Evolutionary conservation across 2,888 invertebrate genomes (phyloP), one percentile per base, ranked within the genome.

Genomic region (Cerastis rubricosa): DNA sequence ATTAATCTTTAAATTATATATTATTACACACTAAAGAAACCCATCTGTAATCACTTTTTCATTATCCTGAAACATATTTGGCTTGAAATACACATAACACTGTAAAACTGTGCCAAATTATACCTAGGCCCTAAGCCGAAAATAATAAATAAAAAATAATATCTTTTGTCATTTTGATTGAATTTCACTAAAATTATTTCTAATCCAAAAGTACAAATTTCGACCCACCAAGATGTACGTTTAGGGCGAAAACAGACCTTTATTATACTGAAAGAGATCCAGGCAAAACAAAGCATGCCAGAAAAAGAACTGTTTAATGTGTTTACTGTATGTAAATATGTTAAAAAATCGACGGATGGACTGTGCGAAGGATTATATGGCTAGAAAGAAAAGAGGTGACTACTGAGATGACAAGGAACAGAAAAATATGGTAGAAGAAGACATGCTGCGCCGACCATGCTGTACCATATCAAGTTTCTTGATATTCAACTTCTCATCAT

Each of bases 61-160:
- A 73, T 25, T 65, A 14, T 57, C 40, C 47, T n/a, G n/a, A n/a
- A n/a, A n/a, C n/a, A 70, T 76, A 69, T 81, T 84, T 85, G 71
- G 68, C 35, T 68, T 81, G 19, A n/a, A 63, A 47, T 70, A 70
- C 19, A 73, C 35, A 25, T 78, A 59, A 19, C 22, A 65, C 19
- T 35, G 12, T 68, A 65, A 61, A 66, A 43, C 43, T 67, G 25
- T 67, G 51, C 35, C 25, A 35, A 66, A 78, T 70, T 57, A 59
- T 35, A 83, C n/a, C 19, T 65, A 70, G 14, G 12, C 11, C 35
- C 6, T 2, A 29, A n/a, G 12, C 19, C 8, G n/a, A 51, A 57
- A 80, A 14, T 25, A 49, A 81, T 49, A 51, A 47, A n/a, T 19
- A 65, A 61, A 43, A 71, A 78, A 78, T 59, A 40, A 40, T 29